These are phyloP conservation scores for Sorex araneus DNA, from an alignment of 2,113 vertebrate genomes.

Conservation along the genomic window DNA sequence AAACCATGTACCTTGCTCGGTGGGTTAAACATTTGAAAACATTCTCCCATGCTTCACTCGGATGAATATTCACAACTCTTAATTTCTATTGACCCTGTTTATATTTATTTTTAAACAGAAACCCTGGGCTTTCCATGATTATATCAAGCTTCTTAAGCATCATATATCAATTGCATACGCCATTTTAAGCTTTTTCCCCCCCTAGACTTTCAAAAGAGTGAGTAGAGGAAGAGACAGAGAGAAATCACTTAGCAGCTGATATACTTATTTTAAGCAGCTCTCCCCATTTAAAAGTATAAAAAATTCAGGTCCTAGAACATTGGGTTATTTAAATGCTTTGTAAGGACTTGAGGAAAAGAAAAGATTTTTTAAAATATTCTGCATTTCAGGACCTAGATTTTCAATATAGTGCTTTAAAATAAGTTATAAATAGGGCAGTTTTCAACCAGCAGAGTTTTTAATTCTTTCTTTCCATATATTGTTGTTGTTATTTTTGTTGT, in stretches of 20 bases:
- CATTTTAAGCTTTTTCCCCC: constrained; percentile 80
- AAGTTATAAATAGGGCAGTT: constrained; percentile 79
- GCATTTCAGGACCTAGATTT: constrained; percentile 76
- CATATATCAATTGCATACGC: constrained; percentile 77
- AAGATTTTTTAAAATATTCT: constrained; percentile 60
- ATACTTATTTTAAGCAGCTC: constrained; percentile 85
- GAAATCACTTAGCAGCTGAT: constrained; percentile 81
- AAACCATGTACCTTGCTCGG: constrained; percentile 17
- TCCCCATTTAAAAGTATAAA: constrained; percentile 84
- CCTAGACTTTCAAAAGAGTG: constrained; percentile 62
- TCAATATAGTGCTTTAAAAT: constrained; percentile 74
- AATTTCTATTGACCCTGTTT: constrained; percentile 68
- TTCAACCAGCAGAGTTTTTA: constrained; percentile 71
- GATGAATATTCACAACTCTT: constrained; percentile 53
- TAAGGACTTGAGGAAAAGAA: constrained; percentile 76
- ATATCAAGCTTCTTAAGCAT: constrained; percentile 79
- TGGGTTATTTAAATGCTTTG: constrained; percentile 78
- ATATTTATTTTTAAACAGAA: constrained; percentile 84
- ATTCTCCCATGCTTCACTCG: constrained; percentile 1
- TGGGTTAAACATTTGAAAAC: constrained; percentile 51
- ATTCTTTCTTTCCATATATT: constrained; percentile 72
- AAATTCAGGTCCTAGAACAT: constrained; percentile 75
- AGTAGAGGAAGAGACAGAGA: constrained; percentile 79
- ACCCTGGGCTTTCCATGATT: constrained; percentile 81
- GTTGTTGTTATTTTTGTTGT: constrained; percentile 68